Percentiles rank a stretch among this genome's conserved stretches.
phyloP scores from a whole-genome alignment of 2,797 vertebrate genomes.

The Lacerta viridis region DNA sequence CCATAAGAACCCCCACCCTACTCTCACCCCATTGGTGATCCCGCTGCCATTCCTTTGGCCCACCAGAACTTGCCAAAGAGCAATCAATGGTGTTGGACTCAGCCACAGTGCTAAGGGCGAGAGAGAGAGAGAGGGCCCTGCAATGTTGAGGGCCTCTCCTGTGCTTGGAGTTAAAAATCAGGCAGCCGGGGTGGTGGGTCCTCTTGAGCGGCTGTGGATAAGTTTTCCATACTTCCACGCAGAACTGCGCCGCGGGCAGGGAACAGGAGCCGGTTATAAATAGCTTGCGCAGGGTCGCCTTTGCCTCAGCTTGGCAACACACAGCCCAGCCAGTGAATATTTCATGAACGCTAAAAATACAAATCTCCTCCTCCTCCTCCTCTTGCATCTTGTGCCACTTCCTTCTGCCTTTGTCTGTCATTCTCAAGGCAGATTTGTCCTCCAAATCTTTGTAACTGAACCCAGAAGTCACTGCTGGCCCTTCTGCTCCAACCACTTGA shows the following conservation, averaged over 20 bases:
- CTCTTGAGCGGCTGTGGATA: background rate
- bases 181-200: background rate
- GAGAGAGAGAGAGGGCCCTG: rapidly evolving
- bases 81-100: no score
- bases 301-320: constrained; percentile 34
- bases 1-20: background rate
- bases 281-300: constrained; percentile 19
- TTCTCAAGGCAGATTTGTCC: constrained; percentile 21
- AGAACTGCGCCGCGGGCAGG: constrained; percentile 13
- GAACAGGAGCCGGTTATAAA: constrained; percentile 40
- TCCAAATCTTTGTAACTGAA: constrained; percentile 38
- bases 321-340: constrained; percentile 38
- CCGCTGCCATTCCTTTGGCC: background rate
- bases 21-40: rapidly evolving
- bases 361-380: constrained; percentile 10
- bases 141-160: background rate
- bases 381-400: constrained; percentile 8
- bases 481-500: constrained; percentile 18
- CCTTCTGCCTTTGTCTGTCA: constrained; percentile 20
- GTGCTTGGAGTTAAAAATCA: background rate
- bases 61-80: background rate
- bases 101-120: background rate
- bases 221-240: constrained; percentile 33
- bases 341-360: constrained; percentile 53
- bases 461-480: background rate